phyloP scores from a whole-genome alignment of 53 echinoderm and acorn worm species.

The Hippasteria phrygiana region DNA sequence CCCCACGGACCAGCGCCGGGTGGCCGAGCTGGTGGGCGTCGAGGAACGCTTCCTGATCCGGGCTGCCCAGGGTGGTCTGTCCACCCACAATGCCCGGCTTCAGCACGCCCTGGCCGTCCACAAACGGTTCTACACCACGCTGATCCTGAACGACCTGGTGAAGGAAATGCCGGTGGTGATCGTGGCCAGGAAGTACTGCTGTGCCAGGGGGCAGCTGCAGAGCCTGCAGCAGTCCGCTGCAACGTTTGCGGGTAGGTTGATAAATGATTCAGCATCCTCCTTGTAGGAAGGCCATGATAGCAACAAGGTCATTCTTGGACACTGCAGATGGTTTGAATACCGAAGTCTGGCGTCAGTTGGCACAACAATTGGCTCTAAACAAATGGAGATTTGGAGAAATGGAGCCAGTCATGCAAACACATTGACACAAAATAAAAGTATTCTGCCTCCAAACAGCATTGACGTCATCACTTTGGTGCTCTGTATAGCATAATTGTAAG shows the following conservation, averaged over 20 bases:
- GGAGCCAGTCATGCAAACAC: too few relatives aligned
- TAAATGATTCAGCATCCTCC: too few relatives aligned
- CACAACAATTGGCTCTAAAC: too few relatives aligned
- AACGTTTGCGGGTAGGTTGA: conserved; percentile 95
- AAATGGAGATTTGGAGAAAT: too few relatives aligned
- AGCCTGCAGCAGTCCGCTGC: conserved; percentile 94
- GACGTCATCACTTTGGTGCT: too few relatives aligned
- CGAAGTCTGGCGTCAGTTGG: too few relatives aligned
- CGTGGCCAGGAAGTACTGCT: conserved; percentile 85
- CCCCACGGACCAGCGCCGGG: conserved; percentile 85
- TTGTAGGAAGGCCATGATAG: too few relatives aligned
- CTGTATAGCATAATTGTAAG: too few relatives aligned
- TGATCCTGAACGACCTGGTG: conserved; percentile 88
- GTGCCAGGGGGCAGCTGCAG: conserved; percentile 92
- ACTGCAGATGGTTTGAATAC: too few relatives aligned
- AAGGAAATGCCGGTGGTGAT: conserved; percentile 85
- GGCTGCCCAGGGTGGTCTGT: conserved; percentile 80
- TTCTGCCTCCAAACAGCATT: too few relatives aligned
- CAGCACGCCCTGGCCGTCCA: conserved; percentile 85
- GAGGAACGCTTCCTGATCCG: conserved; percentile 95
- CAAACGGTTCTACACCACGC: conserved; percentile 92
- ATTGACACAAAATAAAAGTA: too few relatives aligned
- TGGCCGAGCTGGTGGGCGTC: conserved; percentile 95
- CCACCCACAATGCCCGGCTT: conserved; percentile 75
- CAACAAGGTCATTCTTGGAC: too few relatives aligned